A percentile compares a stretch with the other conserved stretches of the same genome.
These are phyloP conservation scores for Crambe crambe DNA, from an alignment of 37 sponge, comb jelly and placozoan species.

Conservation along the genomic window DNA sequence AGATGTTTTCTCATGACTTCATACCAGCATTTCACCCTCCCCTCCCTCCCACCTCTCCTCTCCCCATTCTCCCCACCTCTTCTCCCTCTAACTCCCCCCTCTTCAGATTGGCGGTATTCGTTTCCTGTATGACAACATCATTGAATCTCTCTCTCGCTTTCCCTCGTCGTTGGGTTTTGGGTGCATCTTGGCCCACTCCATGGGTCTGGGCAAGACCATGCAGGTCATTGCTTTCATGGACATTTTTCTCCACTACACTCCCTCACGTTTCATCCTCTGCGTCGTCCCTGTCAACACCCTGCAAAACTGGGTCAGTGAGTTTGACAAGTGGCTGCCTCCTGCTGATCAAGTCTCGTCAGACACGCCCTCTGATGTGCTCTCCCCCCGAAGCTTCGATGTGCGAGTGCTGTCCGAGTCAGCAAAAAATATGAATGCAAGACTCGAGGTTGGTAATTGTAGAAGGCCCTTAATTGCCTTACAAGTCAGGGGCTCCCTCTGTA, in stretches of 20 bases:
- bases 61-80: neutral
- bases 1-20: no score
- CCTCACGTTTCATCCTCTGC: slow-evolving; percentile 76
- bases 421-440: slow-evolving; percentile 72
- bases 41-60: neutral
- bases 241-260: slow-evolving; percentile 80
- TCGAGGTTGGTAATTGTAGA: slow-evolving; percentile 36
- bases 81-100: neutral
- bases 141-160: slow-evolving; percentile 73
- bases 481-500: no score
- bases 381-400: slow-evolving; percentile 52
- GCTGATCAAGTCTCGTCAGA: neutral
- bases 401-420: slow-evolving; percentile 70
- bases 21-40: neutral
- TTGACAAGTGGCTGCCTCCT: slow-evolving; percentile 90
- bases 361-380: neutral
- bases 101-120: slow-evolving; percentile 89
- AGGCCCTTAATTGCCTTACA: no score
- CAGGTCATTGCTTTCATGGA: slow-evolving; percentile 95
- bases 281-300: slow-evolving; percentile 96
- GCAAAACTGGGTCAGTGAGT: slow-evolving; percentile 94
- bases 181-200: slow-evolving; percentile 97
- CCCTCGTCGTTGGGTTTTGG: slow-evolving; percentile 79
- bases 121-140: slow-evolving; percentile 95
- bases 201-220: slow-evolving; percentile 99